These are phyloP conservation scores for Amphipyra tragopoginis DNA, from an alignment of 2,888 invertebrate species.

Conservation along the genomic window DNA sequence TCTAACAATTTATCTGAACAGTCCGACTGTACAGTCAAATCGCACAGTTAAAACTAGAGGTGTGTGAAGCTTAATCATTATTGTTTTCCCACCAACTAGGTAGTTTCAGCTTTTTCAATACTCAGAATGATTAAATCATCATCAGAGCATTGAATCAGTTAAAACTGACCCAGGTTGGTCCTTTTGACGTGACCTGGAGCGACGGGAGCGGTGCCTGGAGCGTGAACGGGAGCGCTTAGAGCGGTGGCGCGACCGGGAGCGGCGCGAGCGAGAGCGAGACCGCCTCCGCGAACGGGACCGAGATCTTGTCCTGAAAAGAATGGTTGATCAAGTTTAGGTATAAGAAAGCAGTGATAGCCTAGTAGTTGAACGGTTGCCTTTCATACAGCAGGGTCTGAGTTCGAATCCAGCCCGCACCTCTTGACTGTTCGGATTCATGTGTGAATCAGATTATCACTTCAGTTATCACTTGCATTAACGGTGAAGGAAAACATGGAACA, in stretches of 20 bases:
- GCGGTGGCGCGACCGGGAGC: slow-evolving; percentile 90
- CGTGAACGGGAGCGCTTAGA: slow-evolving; percentile 89
- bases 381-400: too few relatives aligned
- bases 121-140: not conserved
- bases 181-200: slow-evolving; percentile 89
- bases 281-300: slow-evolving; percentile 88
- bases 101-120: slow-evolving; percentile 38
- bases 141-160: slow-evolving; percentile 25
- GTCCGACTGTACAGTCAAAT: too few relatives aligned
- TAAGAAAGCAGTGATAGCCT: not conserved
- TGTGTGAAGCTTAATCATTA: not conserved
- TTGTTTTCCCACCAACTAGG: slow-evolving; percentile 6
- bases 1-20: too few relatives aligned
- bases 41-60: not conserved
- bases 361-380: too few relatives aligned
- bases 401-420: too few relatives aligned
- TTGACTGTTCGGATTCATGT: too few relatives aligned
- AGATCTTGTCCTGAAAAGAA: slow-evolving; percentile 84
- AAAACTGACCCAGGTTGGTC: slow-evolving; percentile 86
- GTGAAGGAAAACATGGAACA: too few relatives aligned
- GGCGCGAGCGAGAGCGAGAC: slow-evolving; percentile 92
- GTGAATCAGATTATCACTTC: too few relatives aligned
- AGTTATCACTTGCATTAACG: too few relatives aligned
- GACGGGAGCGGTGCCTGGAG: slow-evolving; percentile 90
- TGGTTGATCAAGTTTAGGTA: not conserved